Base-by-base conservation (phyloP, 1,140 invertebrate genomes). In the Drosophila leontia region DNA sequence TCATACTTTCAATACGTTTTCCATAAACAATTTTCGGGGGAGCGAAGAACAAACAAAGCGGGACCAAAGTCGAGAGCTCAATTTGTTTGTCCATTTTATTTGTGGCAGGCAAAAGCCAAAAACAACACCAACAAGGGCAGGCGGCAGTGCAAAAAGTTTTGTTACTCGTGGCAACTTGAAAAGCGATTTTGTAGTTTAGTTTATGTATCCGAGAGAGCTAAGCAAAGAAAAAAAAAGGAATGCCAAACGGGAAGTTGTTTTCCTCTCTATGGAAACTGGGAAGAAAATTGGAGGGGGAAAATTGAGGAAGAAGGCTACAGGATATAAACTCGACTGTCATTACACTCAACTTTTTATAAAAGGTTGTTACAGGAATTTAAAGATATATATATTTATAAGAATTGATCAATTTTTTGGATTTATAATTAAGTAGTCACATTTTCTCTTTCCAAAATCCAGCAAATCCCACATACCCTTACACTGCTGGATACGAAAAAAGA, bases 181-280 rank as follows among this genome's bases (percentile, higher is more conserved):
- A 83, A 88, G 80, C 82, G 77, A 87, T 87, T 83, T 70, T 78
- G 71, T 75, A 67, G 84, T 75, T 65, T 72, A 83, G 68, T 87
- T 87, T 87, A 82, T 80, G 68, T 69, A 79, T 67, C 42, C 47
- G 53, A 51, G 53, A 39, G 35, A 35, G 32, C 17, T 15, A 37
- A 55, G 34, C 29, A 63, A 44, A 13, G 2, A 44, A 58, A 59
- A 64, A 71, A 65, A 47, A 23, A n/a, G 8, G 32, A 63, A 37
- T 15, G 29, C 29, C 32, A 53, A 45, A 34, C 32, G 68, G 15
- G 65, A 75, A 64, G 37, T 63, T 59, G 42, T 42, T 58, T 41
- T 75, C 41, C 37, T 60, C 56, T 26, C 17, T 48, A 78, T 67
- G 48, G 55, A 19, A 44, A 42, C 23, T 23, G 29, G 19, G 7